A percentile compares a stretch with the other conserved stretches of the same genome.
These are phyloP conservation scores for Calosoma granatense DNA, from an alignment of 1,140 invertebrate species.

Conservation along the genomic window DNA sequence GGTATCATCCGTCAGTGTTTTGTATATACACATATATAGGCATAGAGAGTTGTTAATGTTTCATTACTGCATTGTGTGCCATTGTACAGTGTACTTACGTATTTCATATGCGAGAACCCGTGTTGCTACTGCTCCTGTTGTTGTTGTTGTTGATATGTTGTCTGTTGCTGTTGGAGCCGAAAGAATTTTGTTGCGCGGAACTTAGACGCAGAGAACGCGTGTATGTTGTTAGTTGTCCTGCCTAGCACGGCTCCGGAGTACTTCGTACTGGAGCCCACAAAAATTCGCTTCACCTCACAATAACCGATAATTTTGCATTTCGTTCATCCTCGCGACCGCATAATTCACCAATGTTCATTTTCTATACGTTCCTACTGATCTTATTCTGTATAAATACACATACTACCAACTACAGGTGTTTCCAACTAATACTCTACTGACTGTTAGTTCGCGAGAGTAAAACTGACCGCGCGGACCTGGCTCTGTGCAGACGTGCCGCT, in stretches of 20 bases:
- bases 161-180: no score
- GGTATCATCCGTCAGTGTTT: no score
- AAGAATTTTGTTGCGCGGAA: background rate
- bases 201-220: background rate
- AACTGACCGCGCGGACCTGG: slow-evolving; percentile 14
- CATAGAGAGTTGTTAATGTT: no score
- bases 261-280: background rate
- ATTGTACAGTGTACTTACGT: no score
- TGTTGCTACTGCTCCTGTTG: no score
- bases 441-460: slow-evolving; percentile 28
- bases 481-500: slow-evolving; percentile 17
- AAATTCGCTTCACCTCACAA: background rate
- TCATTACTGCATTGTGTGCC: no score
- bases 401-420: slow-evolving; percentile 35
- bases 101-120: no score
- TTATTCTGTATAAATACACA: slow-evolving; percentile 24
- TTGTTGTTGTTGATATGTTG: no score
- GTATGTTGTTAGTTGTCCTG: background rate
- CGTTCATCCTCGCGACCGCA: background rate
- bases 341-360: background rate
- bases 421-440: slow-evolving; percentile 36
- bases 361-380: background rate
- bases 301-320: background rate
- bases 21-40: no score
- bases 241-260: background rate